Conservation (phyloP, 2,797 vertebrate genomes). For the Semaprochilodus insignis region DNA sequence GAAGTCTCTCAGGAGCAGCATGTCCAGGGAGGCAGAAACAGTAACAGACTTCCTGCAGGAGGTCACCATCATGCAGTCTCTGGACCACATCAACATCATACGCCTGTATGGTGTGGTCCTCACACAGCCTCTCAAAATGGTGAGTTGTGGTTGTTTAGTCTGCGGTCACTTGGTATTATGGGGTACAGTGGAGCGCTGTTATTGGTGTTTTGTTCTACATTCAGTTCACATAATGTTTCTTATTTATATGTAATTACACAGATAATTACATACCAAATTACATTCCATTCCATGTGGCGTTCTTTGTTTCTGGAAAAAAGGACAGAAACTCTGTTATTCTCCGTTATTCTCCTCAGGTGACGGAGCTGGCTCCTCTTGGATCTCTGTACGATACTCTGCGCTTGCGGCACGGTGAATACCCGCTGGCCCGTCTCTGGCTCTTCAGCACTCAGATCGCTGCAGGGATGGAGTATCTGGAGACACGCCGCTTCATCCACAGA, state of each 20-base stretch:
- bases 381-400: slow-evolving; percentile 85
- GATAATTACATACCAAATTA: not conserved
- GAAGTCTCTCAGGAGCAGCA: slow-evolving; percentile 77
- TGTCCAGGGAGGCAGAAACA: slow-evolving; percentile 72
- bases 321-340: not conserved
- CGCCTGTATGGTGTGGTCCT: slow-evolving; percentile 88
- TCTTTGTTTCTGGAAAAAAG: no score
- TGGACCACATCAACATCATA: slow-evolving; percentile 89
- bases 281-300: not conserved
- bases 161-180: not conserved
- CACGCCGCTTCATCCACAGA: slow-evolving; percentile 84
- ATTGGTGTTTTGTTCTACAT: not conserved
- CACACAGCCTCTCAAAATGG: slow-evolving; percentile 90
- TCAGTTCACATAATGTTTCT: not conserved
- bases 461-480: slow-evolving; percentile 88
- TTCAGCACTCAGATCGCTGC: slow-evolving; percentile 84
- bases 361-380: slow-evolving; percentile 83
- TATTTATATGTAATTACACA: not conserved
- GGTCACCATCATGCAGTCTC: slow-evolving; percentile 87
- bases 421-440: slow-evolving; percentile 83
- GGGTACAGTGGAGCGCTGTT: not conserved
- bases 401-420: slow-evolving; percentile 75
- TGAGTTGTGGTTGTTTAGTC: slow-evolving; percentile 58
- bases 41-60: slow-evolving; percentile 89
- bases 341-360: slow-evolving; percentile 78